Evolutionary conservation across 2,113 vertebrate genomes (phyloP), one percentile per base, ranked within the genome.

Genomic region (Oostethus manadensis): DNA sequence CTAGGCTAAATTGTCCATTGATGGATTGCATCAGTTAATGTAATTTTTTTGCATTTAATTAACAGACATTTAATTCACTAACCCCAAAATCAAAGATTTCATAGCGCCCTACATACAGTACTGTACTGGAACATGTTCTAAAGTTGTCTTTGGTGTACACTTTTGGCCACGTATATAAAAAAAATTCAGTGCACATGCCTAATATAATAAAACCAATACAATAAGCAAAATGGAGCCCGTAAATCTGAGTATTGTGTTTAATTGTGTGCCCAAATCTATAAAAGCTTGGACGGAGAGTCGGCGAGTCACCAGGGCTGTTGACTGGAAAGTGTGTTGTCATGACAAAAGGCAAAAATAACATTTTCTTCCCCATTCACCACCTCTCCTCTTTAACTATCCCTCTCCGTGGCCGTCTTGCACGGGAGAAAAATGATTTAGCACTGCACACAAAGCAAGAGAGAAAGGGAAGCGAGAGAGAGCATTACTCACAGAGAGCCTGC

Each of bases 361-460:
- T 59, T 78, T 71, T 77, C 75, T 60, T 68, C 66, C 60, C 35
- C 65, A 50, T 63, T 62, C n/a, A 8, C 56, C 64, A 15, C 61
- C 42, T 66, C 65, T 72, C 56, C 59, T 68, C 23, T 62, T 68
- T 53, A 77, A 73, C 73, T 64, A 68, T n/a, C 64, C 62, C 62
- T 58, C 42, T 70, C 60, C 59, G 53, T 60, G 65, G 85, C 81
- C 77, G 70, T 73, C 86, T 90, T 86, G 77, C 85, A 79, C 73
- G 82, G 74, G 66, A 62, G 81, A 84, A 88, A 38, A 74, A 90
- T 79, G 78, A 92, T 89, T 88, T 87, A 90, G 70, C 73, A 68
- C 50, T 63, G 76, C 70, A 87, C 85, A 77, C 60, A 79, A 70
- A 55, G 64, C 58, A 68, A 78, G 70, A 73, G 38, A 47, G 50